Evolutionary conservation across 2,113 vertebrate species (phyloP).

Genomic region (Zeus faber): DNA sequence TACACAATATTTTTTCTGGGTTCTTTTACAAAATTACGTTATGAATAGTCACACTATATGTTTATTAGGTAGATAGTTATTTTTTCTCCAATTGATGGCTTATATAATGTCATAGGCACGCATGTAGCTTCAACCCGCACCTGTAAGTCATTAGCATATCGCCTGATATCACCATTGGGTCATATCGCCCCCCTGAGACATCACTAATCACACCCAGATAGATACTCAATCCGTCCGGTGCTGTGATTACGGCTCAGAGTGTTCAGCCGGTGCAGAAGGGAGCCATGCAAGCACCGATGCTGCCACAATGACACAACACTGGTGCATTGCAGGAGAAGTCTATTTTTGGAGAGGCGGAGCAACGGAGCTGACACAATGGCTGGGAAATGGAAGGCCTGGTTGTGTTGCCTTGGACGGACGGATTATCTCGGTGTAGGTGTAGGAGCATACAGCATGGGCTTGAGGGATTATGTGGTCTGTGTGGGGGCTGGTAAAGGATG

Average conservation of each 20-base stretch:
- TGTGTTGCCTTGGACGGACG: slow-evolving; percentile 16
- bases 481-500: neutral
- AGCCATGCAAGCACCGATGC: slow-evolving; percentile 44
- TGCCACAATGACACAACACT: slow-evolving; percentile 64
- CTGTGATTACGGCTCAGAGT: slow-evolving; percentile 50
- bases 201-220: slow-evolving; percentile 51
- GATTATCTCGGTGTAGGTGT: slow-evolving; percentile 11
- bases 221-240: slow-evolving; percentile 37
- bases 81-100: too few relatives aligned
- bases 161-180: slow-evolving; percentile 44
- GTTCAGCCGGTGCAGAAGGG: slow-evolving; percentile 39
- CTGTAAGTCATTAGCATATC: slow-evolving; percentile 57
- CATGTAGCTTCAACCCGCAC: too few relatives aligned
- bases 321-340: slow-evolving; percentile 71
- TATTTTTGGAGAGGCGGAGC: slow-evolving; percentile 69
- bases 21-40: too few relatives aligned
- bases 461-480: too few relatives aligned
- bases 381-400: slow-evolving; percentile 31
- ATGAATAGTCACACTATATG: too few relatives aligned
- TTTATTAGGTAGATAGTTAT: too few relatives aligned
- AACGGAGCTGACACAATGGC: slow-evolving; percentile 53
- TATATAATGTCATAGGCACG: too few relatives aligned
- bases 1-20: too few relatives aligned
- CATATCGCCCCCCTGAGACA: slow-evolving; percentile 44
- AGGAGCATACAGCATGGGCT: too few relatives aligned